Conservation (phyloP, 2,797 vertebrate species). For the Amphiprion clarkii region DNA sequence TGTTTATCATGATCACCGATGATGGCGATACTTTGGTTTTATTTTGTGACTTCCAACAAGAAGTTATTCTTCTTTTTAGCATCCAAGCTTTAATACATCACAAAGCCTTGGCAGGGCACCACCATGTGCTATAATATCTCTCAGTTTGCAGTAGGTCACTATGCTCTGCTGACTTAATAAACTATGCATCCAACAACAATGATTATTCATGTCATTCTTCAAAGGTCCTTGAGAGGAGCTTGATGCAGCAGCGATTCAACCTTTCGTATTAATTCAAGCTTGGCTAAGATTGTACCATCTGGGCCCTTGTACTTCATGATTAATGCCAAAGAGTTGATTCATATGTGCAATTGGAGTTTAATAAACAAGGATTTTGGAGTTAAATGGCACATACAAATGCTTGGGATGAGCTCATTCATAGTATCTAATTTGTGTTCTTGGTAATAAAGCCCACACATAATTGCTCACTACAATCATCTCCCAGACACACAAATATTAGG, state of each 20-base stretch:
- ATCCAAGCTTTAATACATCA: slow-evolving; percentile 66
- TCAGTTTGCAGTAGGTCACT: slow-evolving; percentile 80
- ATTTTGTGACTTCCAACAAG: slow-evolving; percentile 43
- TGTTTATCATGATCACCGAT: slow-evolving; percentile 52
- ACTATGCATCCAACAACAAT: slow-evolving; percentile 91
- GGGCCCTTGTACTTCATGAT: slow-evolving; percentile 98
- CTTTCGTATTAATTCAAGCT: slow-evolving; percentile 99
- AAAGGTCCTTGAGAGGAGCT: slow-evolving; percentile 98
- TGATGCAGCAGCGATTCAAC: slow-evolving; percentile 95
- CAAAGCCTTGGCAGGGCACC: slow-evolving; percentile 65
- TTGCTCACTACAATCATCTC: slow-evolving; percentile 94
- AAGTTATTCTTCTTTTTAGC: slow-evolving; percentile 62
- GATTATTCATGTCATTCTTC: slow-evolving; percentile 99
- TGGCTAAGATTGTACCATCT: slow-evolving; percentile 99
- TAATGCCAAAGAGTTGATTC: slow-evolving; percentile 99
- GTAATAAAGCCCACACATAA: slow-evolving; percentile 95
- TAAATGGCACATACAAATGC: slow-evolving; percentile 99
- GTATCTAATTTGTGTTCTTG: slow-evolving; percentile 96
- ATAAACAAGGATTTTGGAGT: slow-evolving; percentile 97
- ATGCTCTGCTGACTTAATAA: slow-evolving; percentile 82
- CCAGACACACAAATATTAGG: slow-evolving; percentile 94
- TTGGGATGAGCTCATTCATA: slow-evolving; percentile 96
- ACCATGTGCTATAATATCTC: slow-evolving; percentile 69
- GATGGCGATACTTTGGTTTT: slow-evolving; percentile 42
- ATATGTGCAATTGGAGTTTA: slow-evolving; percentile 97